Conservation (phyloP, 2,888 invertebrate genomes). For the Polylopha cassiicola region DNA sequence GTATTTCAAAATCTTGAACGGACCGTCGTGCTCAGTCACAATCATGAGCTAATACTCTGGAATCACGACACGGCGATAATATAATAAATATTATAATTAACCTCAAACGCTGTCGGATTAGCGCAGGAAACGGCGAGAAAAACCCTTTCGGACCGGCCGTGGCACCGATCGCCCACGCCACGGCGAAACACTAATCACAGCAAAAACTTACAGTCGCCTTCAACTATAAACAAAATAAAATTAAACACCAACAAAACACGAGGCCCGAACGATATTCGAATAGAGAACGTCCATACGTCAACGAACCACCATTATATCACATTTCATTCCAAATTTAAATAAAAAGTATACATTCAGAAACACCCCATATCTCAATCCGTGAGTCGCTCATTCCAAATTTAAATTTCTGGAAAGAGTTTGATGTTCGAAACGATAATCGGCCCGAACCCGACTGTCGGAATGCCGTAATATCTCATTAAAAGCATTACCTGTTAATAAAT, state of each 20-base stretch:
- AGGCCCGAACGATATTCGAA: conserved; percentile 36
- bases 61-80: too few relatives aligned
- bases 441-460: conserved; percentile 53
- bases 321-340: conserved; percentile 64
- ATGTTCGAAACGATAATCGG: conserved; percentile 66
- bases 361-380: conserved; percentile 65
- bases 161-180: conserved; percentile 65
- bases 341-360: conserved; percentile 59
- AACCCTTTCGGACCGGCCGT: conserved; percentile 48
- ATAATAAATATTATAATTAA: too few relatives aligned
- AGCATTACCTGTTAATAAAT: conserved; percentile 43
- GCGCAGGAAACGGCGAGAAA: conserved; percentile 41
- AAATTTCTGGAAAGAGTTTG: conserved; percentile 71
- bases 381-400: conserved; percentile 61
- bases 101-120: conserved; percentile 2
- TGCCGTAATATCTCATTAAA: conserved; percentile 71
- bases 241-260: conserved; percentile 32
- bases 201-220: not conserved
- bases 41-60: too few relatives aligned
- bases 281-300: conserved; percentile 48
- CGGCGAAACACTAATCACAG: conserved; percentile 38
- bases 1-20: too few relatives aligned
- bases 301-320: conserved; percentile 54
- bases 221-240: conserved; percentile 1
- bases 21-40: too few relatives aligned